Evolutionary conservation across 2,888 invertebrate genomes (phyloP).

Genomic region (Spilosoma lubricipeda): DNA sequence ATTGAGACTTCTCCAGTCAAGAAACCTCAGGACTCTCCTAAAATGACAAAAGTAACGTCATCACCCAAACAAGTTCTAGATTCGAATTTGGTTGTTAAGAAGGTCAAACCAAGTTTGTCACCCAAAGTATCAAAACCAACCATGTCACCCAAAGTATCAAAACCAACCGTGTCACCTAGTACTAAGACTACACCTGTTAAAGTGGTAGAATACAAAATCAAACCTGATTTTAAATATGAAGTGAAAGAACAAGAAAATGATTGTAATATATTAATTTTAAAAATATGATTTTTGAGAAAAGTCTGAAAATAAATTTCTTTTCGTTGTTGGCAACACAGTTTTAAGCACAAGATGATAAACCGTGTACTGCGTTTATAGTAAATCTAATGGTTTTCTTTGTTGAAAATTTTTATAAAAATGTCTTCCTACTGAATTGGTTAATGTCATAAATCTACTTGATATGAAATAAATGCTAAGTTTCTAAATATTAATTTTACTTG

Average conservation of each 20-base stretch:
- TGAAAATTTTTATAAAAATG: not conserved
- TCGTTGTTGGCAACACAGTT: not conserved
- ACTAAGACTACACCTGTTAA: not conserved
- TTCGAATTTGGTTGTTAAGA: not conserved
- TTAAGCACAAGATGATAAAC: not conserved
- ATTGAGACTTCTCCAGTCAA: not conserved
- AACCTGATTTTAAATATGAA: constrained; percentile 65
- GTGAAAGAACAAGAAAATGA: constrained; percentile 75
- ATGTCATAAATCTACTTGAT: not conserved
- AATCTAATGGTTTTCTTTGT: not conserved
- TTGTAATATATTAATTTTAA: constrained; percentile 78
- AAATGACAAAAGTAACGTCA: constrained; percentile 7
- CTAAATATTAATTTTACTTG: not conserved
- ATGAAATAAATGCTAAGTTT: not conserved
- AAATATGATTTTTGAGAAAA: constrained; percentile 49
- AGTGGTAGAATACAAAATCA: constrained; percentile 23
- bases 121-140: not conserved
- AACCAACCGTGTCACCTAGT: not conserved
- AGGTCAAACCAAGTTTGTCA: not conserved
- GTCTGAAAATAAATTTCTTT: not conserved
- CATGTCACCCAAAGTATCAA: not conserved
- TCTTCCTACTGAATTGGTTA: not conserved
- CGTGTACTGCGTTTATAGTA: not conserved
- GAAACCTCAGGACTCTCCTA: constrained; percentile 1
- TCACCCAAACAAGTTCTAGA: not conserved